phyloP scores from a whole-genome alignment of 2,888 invertebrate genomes.

The Perizoma flavofasciatum region DNA sequence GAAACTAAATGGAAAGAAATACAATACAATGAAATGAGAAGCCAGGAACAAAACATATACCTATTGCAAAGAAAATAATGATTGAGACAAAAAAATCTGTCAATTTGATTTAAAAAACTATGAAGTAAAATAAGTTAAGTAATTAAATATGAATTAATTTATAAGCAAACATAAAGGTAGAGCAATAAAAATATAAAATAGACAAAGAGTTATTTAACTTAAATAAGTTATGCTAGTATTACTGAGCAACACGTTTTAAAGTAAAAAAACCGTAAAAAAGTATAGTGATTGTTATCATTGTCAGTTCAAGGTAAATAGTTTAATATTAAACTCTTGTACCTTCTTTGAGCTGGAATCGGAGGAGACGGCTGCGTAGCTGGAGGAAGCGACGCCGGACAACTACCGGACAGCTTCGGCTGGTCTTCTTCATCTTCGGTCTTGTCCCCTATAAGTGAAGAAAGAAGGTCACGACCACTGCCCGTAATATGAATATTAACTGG shows the following conservation, averaged over 20 bases:
- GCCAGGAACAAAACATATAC: slow-evolving; percentile 5
- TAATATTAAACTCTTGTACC: slow-evolving; percentile 47
- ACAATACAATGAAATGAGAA: slow-evolving; percentile 1
- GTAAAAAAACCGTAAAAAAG: no score
- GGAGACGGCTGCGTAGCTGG: slow-evolving; percentile 68
- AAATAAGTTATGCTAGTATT: not conserved
- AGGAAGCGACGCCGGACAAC: slow-evolving; percentile 75
- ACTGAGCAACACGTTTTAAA: not conserved
- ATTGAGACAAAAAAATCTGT: slow-evolving; percentile 10
- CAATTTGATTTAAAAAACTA: no score
- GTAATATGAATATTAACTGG: no score
- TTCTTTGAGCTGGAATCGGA: slow-evolving; percentile 79
- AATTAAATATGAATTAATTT: not conserved
- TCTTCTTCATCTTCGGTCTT: slow-evolving; percentile 65
- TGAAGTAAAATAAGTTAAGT: not conserved
- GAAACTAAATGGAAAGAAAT: slow-evolving; percentile 15
- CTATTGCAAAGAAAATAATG: slow-evolving; percentile 10
- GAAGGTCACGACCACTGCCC: not conserved
- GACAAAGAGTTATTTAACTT: not conserved
- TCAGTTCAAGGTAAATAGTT: no score
- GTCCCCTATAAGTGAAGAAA: slow-evolving; percentile 54
- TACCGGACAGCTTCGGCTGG: slow-evolving; percentile 66
- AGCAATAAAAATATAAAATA: not conserved
- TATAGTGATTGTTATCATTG: no score
- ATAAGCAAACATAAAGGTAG: not conserved